Evolutionary conservation across 2,797 vertebrate genomes (phyloP).

Genomic region (Oryzias dopingdopingensis): DNA sequence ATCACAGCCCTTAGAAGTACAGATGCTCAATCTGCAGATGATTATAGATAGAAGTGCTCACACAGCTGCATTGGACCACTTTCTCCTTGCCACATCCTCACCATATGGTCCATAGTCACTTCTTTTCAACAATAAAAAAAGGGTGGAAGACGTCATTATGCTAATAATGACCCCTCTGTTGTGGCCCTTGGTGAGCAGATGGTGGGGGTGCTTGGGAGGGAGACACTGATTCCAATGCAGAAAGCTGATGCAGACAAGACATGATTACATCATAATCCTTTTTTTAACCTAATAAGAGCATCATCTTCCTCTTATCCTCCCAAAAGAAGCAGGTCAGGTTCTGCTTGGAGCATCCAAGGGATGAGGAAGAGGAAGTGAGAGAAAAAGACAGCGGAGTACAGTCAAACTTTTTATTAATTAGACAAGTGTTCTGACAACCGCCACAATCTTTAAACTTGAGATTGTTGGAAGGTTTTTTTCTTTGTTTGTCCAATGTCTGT

Average conservation of each 20-base stretch:
- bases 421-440: too few relatives aligned
- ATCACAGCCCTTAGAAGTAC: conserved; percentile 20
- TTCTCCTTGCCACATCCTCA: conserved; percentile 47
- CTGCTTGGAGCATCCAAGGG: background rate
- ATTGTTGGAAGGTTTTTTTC: too few relatives aligned
- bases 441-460: too few relatives aligned
- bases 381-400: too few relatives aligned
- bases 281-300: conserved; percentile 44
- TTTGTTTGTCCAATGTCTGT: too few relatives aligned
- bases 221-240: conserved; percentile 49
- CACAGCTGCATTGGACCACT: conserved; percentile 44
- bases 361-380: too few relatives aligned
- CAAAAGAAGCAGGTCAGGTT: conserved; percentile 44
- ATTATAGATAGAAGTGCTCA: conserved; percentile 24
- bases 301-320: conserved; percentile 6
- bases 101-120: conserved; percentile 69
- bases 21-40: conserved; percentile 25
- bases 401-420: too few relatives aligned
- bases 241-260: conserved; percentile 41
- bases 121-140: conserved; percentile 12
- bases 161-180: conserved; percentile 53
- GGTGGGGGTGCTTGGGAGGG: background rate
- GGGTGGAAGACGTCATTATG: conserved; percentile 64
- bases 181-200: conserved; percentile 33
- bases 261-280: conserved; percentile 32